Base-by-base conservation (phyloP, 1,140 invertebrate genomes). In the Drosophila kepulauana region DNA sequence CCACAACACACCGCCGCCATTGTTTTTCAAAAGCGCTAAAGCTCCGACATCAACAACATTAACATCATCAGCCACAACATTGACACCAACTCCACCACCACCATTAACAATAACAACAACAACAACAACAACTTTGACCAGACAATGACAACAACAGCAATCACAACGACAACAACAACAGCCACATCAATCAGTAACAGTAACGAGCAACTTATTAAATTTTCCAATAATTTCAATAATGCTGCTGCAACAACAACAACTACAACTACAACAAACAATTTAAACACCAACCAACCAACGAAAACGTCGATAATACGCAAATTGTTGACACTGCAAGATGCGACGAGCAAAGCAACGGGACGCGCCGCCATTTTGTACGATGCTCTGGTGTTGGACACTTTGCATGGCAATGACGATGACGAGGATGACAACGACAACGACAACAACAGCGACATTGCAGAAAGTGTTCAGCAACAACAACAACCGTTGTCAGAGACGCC, bases 21-120 rank as follows among this genome's bases (percentile, higher is more conserved):
- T 91, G 66, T 91, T 91, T 82, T 91, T 91, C 71, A 91, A 91
- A 61, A 33, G 77, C 66, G 70, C 78, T 58, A 91, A 91, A 80
- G 68, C 73, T 74, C 79, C 82, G 64, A 52, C 82, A 35, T 68
- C 74, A 76, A 43, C 77, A 49, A 75, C 75, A 76, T 45, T 45
- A 38, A 20, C 78, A 78, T 48, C 57, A 80, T 66, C 67, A 91
- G 46, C 76, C 20, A 61, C 73, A 71, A 10, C 35, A 38, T 38
- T 10, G 10, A 10, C 35, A 8, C 3, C 35, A 38, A 8, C 35
- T 10, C 7, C 35, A 8, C 7, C 35, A 3, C 6, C 35, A 38
- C 35, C 35, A 8, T 10, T 25, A 54, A 2, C 75, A 79, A 59
- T 61, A 67, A 48, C 79, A 87, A 10, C 56, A 80, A 67, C 68